These are phyloP conservation scores for Thymallus thymallus DNA, from an alignment of 2,113 vertebrate genomes.

Conservation along the genomic window DNA sequence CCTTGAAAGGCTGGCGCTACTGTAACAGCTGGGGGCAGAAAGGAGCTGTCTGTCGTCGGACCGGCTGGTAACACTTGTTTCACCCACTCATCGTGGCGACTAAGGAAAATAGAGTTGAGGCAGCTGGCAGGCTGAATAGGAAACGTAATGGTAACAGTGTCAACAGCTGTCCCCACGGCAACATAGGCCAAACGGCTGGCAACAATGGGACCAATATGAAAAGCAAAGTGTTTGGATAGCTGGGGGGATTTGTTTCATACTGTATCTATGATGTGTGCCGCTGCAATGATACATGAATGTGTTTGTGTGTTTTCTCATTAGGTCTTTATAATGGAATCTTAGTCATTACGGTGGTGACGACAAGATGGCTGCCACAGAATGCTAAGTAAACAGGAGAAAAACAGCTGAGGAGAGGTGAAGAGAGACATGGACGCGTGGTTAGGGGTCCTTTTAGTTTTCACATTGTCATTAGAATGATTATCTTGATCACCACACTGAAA, in stretches of 20 bases:
- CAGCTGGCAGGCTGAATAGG: slow-evolving; percentile 85
- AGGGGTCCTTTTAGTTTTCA: slow-evolving; percentile 22
- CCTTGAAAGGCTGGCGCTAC: slow-evolving; percentile 68
- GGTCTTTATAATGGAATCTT: slow-evolving; percentile 70
- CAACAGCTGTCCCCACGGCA: slow-evolving; percentile 77
- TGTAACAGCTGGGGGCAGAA: slow-evolving; percentile 76
- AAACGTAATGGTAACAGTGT: slow-evolving; percentile 79
- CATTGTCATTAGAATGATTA: slow-evolving; percentile 19
- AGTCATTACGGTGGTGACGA: slow-evolving; percentile 82
- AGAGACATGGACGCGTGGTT: slow-evolving; percentile 21
- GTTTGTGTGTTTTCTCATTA: slow-evolving; percentile 74
- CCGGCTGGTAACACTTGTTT: slow-evolving; percentile 74
- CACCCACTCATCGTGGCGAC: slow-evolving; percentile 70
- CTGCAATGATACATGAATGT: slow-evolving; percentile 44
- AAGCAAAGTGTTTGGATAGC: slow-evolving; percentile 77
- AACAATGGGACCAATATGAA: slow-evolving; percentile 67
- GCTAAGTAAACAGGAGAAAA: slow-evolving; percentile 70
- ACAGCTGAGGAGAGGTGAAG: slow-evolving; percentile 49
- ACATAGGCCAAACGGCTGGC: slow-evolving; percentile 70
- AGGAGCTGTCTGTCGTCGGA: slow-evolving; percentile 86
- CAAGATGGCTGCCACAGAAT: slow-evolving; percentile 70
- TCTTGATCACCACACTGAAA: neutral
- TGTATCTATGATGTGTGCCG: slow-evolving; percentile 50
- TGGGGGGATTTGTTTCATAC: slow-evolving; percentile 57
- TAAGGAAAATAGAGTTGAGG: slow-evolving; percentile 70